Percentiles rank a stretch among this genome's conserved stretches.
These are phyloP conservation scores for Polymixis flavicincta DNA, from an alignment of 2,888 invertebrate species.

Conservation along the genomic window DNA sequence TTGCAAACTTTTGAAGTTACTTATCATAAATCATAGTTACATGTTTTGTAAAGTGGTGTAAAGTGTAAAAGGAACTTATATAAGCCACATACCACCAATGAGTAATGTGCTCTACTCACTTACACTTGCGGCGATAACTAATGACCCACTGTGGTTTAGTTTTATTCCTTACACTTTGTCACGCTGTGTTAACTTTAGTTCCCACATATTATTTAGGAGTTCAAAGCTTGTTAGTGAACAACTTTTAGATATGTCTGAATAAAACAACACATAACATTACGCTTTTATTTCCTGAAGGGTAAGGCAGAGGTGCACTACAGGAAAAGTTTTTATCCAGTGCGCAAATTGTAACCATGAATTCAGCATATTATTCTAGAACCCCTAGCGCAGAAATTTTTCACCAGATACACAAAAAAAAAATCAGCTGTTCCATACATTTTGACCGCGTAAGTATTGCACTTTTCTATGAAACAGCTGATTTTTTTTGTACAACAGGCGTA, in stretches of 20 bases:
- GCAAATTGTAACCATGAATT: too few relatives aligned
- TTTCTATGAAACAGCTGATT: too few relatives aligned
- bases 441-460: too few relatives aligned
- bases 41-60: slow-evolving; percentile 18
- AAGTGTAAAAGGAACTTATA: slow-evolving; percentile 22
- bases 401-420: too few relatives aligned
- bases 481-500: too few relatives aligned
- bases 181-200: slow-evolving; percentile 17
- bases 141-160: slow-evolving; percentile 43
- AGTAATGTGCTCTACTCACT: slow-evolving; percentile 45
- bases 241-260: not conserved
- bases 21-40: not conserved
- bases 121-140: slow-evolving; percentile 55
- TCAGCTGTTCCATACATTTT: too few relatives aligned
- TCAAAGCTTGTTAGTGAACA: slow-evolving; percentile 13
- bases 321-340: too few relatives aligned
- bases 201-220: slow-evolving; percentile 27
- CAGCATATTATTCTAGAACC: too few relatives aligned
- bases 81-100: slow-evolving; percentile 27
- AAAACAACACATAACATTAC: not conserved
- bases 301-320: not conserved
- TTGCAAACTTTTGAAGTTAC: not conserved
- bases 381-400: too few relatives aligned
- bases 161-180: slow-evolving; percentile 38
- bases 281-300: not conserved